phyloP scores from a whole-genome alignment of 2,888 invertebrate species.

The Odiellus spinosus region DNA sequence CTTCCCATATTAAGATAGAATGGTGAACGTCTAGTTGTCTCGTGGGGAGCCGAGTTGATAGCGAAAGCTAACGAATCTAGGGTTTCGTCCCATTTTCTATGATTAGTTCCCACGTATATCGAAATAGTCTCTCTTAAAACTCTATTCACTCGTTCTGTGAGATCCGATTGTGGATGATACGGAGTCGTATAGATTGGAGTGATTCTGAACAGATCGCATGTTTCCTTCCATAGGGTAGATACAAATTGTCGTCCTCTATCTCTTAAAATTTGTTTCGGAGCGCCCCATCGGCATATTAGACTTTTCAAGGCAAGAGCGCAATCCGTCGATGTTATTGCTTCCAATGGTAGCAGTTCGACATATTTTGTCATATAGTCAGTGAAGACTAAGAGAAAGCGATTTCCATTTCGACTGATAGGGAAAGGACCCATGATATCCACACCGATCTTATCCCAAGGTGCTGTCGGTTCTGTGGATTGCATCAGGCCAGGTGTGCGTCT shows the following conservation, averaged over 20 bases:
- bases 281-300: slow-evolving; percentile 5
- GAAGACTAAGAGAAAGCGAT: slow-evolving; percentile 1
- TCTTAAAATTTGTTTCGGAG: slow-evolving; percentile 3
- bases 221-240: background rate
- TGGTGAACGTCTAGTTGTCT: too few relatives aligned
- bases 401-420: background rate
- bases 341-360: slow-evolving; percentile 6
- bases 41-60: too few relatives aligned
- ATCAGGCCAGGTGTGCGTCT: too few relatives aligned
- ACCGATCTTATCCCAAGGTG: background rate
- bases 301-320: background rate
- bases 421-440: slow-evolving; percentile 5
- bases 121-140: too few relatives aligned
- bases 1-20: too few relatives aligned
- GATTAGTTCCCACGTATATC: too few relatives aligned
- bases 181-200: background rate
- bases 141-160: too few relatives aligned
- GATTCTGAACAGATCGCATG: background rate
- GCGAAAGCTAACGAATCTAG: too few relatives aligned
- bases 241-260: slow-evolving; percentile 2
- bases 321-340: background rate
- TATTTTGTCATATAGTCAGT: slow-evolving; percentile 1
- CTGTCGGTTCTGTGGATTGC: too few relatives aligned
- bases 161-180: too few relatives aligned
- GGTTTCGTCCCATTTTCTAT: too few relatives aligned